Evolutionary conservation across 2,888 invertebrate species (phyloP).

Genomic region (Hololepta plana): DNA sequence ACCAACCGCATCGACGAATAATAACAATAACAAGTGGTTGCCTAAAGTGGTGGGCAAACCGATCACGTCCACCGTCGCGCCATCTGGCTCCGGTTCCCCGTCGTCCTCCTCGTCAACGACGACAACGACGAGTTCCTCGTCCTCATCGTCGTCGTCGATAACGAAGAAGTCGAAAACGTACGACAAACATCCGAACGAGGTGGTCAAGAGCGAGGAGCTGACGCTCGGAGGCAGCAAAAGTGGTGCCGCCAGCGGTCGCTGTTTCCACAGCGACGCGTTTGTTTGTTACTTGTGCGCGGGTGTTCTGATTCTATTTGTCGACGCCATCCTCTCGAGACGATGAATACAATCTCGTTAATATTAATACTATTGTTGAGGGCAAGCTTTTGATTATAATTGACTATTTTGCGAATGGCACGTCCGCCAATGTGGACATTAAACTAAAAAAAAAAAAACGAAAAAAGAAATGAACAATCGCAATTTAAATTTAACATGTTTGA

Average conservation of each 20-base stretch:
- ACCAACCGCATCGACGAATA: too few species aligned
- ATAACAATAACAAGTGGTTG: slow-evolving; percentile 18
- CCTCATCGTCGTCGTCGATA: too few species aligned
- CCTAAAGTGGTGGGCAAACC: slow-evolving; percentile 45
- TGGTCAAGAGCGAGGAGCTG: slow-evolving; percentile 83
- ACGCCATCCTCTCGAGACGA: slow-evolving; percentile 20
- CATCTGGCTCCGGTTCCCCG: slow-evolving; percentile 14
- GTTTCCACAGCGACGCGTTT: too few species aligned
- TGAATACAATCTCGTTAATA: too few species aligned
- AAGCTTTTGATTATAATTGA: too few species aligned
- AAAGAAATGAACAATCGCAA: too few species aligned
- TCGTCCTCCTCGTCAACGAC: slow-evolving; percentile 26
- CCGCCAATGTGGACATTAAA: too few species aligned
- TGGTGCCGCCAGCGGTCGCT: slow-evolving; percentile 7
- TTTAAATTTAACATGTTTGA: too few species aligned
- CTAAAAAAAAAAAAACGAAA: too few species aligned
- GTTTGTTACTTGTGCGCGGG: slow-evolving; percentile 13
- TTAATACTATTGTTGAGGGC: too few species aligned
- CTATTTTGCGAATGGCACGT: too few species aligned
- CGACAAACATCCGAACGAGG: slow-evolving; percentile 78
- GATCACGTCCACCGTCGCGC: slow-evolving; percentile 19
- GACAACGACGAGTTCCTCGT: slow-evolving; percentile 23
- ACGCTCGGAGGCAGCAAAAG: slow-evolving; percentile 41
- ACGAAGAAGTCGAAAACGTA: slow-evolving; percentile 47
- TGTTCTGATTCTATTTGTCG: slow-evolving; percentile 15